Base-by-base conservation (phyloP, 2,113 vertebrate genomes). In the Cnemophilus loriae region DNA sequence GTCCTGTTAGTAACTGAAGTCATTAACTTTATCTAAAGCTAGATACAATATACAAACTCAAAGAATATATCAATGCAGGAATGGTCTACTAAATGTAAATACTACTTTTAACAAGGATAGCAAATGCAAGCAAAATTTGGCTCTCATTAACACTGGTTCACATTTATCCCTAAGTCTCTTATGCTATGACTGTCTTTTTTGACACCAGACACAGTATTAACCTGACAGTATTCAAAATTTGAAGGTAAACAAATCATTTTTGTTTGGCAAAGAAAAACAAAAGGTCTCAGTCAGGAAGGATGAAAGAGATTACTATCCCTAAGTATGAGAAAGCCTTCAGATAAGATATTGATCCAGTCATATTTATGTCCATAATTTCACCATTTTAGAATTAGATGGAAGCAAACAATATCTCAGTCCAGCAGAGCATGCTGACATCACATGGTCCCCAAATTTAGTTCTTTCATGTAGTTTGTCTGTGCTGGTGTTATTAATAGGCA, bases 401-500 rank as follows among this genome's bases (percentile, higher is more conserved):
- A 93, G 84, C 56, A 91, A 87, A 85, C 22, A 24, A 7, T 63
- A 77, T 56, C 77, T 77, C 68, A 60, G 39, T 52, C 39, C 61
- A 84, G 42, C 55, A 86, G 44, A 86, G 33, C 56, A 37, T 24
- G 79, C 75, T 86, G 78, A 94, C 76, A 90, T 88, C 84, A 81
- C 84, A 64, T 6, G 35, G 56, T 16, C 41, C 77, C 67, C 77
- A 91, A 3, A 88, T 93, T 67, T 59, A 97, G 52, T 63, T 80
- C 85, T 94, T 92, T 86, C 77, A 37, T 50, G 52, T 27, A 74
- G 64, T 94, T 95, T 96, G 77, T 73, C 91, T 49, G 33, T 52
- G 64, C 68, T 93, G 44, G 39, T 88, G 90, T 93, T 94, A 95
- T 96, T 96, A 94, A 93, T 94, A 94, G 95, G 57, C 83, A 96